These are phyloP conservation scores for Pseudomugil gertrudae DNA, from an alignment of 2,797 vertebrate genomes.

Conservation along the genomic window DNA sequence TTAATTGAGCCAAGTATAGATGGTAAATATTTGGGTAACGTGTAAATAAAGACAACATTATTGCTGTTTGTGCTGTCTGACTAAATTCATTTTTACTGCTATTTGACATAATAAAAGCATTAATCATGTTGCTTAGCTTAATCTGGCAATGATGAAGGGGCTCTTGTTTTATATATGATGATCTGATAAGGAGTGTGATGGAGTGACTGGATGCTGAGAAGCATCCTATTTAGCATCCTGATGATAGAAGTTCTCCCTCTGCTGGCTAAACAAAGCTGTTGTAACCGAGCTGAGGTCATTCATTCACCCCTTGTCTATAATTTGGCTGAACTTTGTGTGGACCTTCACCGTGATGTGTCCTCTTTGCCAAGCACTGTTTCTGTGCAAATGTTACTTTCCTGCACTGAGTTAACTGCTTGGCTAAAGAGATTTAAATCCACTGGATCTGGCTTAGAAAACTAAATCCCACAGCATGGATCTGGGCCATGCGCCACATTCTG, in stretches of 20 bases:
- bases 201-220: not conserved
- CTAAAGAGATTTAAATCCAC: conserved; percentile 47
- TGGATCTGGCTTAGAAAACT: conserved; percentile 44
- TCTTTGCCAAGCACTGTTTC: conserved; percentile 13
- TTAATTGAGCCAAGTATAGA: not conserved
- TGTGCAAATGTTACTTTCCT: conserved; percentile 33
- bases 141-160: not conserved
- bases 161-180: not conserved
- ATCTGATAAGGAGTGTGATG: not conserved
- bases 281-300: conserved; percentile 1
- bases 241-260: conserved; percentile 22
- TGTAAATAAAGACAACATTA: not conserved
- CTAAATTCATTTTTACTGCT: not conserved
- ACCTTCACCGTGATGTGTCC: conserved; percentile 13
- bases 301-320: conserved; percentile 21
- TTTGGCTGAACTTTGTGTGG: conserved; percentile 15
- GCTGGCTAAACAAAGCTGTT: conserved; percentile 26
- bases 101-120: not conserved
- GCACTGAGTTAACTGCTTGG: conserved; percentile 33
- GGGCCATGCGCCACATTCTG: conserved; percentile 37
- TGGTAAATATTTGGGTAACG: not conserved
- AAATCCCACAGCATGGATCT: conserved; percentile 47
- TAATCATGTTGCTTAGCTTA: no score
- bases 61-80: not conserved
- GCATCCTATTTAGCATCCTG: not conserved